Evolutionary conservation across 1,140 invertebrate genomes (phyloP).

Genomic region (Solenopsis invicta): DNA sequence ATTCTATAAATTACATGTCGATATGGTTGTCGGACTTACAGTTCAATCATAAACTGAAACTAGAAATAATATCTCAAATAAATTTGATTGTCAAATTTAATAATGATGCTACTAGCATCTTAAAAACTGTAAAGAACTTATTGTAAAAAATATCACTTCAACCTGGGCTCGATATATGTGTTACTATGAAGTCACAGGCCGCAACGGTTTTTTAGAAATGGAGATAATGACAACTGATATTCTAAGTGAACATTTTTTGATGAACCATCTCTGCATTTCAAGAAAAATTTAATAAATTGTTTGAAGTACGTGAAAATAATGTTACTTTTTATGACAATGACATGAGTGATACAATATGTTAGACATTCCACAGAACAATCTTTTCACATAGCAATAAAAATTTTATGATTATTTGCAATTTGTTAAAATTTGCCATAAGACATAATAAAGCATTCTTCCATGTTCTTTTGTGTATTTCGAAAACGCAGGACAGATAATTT

Average conservation of each 20-base stretch:
- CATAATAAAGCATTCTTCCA: not conserved
- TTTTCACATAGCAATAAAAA: not conserved
- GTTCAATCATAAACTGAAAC: no score
- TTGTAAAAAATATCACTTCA: no score
- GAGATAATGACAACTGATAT: not conserved
- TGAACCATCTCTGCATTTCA: not conserved
- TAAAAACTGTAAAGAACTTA: no score
- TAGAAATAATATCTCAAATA: no score
- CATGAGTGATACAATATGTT: not conserved
- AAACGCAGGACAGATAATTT: not conserved
- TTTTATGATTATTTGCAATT: not conserved
- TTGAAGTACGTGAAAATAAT: not conserved
- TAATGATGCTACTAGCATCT: no score
- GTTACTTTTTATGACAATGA: not conserved
- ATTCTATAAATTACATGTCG: no score
- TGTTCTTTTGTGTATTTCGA: not conserved
- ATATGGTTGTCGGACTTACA: no score
- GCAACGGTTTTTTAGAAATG: not conserved
- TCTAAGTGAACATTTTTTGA: slow-evolving; percentile 6
- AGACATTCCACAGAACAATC: not conserved
- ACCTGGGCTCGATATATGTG: not conserved
- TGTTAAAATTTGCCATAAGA: not conserved
- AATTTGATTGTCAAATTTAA: no score
- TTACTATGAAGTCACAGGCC: not conserved
- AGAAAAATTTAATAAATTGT: not conserved